Evolutionary conservation across 2,888 invertebrate genomes (phyloP).

Genomic region (Hirtodrosophila alboralis): DNA sequence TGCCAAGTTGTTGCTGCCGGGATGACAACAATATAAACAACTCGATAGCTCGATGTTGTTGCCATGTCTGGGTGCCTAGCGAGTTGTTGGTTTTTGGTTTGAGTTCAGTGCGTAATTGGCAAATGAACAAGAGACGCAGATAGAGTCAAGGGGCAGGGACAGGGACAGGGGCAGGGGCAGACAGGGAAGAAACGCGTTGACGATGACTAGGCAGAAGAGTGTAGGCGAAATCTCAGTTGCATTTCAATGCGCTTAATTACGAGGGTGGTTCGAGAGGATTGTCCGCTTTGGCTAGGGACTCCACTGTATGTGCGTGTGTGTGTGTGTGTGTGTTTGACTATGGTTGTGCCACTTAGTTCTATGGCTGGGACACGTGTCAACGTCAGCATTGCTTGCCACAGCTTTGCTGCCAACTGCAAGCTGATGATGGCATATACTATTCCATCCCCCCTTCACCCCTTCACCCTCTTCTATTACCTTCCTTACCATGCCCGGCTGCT

Average conservation of each 20-base stretch:
- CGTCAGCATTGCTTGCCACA: conserved; percentile 43
- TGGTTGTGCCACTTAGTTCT: conserved; percentile 48
- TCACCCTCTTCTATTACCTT: no score
- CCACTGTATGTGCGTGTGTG: conserved; percentile 3
- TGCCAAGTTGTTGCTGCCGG: conserved; percentile 2
- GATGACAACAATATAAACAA: conserved; percentile 59
- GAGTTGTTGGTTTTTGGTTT: conserved; percentile 14
- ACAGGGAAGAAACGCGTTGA: conserved; percentile 6
- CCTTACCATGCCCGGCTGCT: no score
- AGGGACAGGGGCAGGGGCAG: not conserved
- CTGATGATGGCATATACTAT: not conserved
- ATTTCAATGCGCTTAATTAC: conserved; percentile 68
- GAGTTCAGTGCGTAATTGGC: conserved; percentile 67
- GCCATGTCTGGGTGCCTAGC: conserved; percentile 38
- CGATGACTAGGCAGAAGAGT: conserved; percentile 37
- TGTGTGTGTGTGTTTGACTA: conserved; percentile 17
- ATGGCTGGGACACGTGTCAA: conserved; percentile 54
- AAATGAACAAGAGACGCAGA: conserved; percentile 61
- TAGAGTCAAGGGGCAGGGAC: not conserved
- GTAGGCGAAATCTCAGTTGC: conserved; percentile 65
- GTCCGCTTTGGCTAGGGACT: conserved; percentile 23
- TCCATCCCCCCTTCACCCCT: not conserved
- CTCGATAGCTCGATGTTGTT: conserved; percentile 35
- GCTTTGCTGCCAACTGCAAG: conserved; percentile 12
- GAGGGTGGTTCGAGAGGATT: conserved; percentile 51